phyloP scores from a whole-genome alignment of 2,797 vertebrate species.

The Acrossocheilus wenchowensis region DNA sequence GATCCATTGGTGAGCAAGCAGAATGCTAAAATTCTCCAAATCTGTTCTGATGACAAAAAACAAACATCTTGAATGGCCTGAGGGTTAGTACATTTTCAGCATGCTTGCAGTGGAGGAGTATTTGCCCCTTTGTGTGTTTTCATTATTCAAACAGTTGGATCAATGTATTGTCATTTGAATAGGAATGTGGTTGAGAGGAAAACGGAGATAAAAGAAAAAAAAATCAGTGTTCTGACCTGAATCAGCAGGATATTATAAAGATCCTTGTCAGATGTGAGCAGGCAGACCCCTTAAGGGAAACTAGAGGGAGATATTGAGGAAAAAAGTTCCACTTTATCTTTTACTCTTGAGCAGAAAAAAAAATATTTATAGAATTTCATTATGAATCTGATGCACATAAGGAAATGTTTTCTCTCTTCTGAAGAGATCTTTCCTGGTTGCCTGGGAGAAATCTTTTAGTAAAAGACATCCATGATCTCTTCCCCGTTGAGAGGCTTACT shows the following conservation, averaged over 20 bases:
- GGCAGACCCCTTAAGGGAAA: not conserved
- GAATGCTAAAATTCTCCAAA: not conserved
- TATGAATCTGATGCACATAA: not conserved
- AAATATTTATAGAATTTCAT: slow-evolving; percentile 21
- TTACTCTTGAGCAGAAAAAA: not conserved
- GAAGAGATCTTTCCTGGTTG: not conserved
- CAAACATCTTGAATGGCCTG: not conserved
- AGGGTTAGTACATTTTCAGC: not conserved
- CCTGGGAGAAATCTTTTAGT: slow-evolving; percentile 4
- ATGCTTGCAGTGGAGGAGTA: not conserved
- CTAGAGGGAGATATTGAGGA: not conserved
- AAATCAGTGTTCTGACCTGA: not conserved
- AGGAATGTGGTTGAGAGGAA: no score
- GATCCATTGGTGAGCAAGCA: not conserved
- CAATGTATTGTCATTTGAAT: not conserved
- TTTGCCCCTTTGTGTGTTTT: not conserved
- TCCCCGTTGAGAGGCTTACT: slow-evolving; percentile 47
- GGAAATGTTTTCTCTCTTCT: not conserved
- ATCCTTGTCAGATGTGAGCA: not conserved
- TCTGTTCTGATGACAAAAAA: not conserved
- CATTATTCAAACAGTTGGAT: not conserved
- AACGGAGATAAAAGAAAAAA: not conserved
- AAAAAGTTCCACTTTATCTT: not conserved
- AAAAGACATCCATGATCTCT: slow-evolving; percentile 51
- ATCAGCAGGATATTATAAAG: not conserved